Base-by-base conservation (phyloP, 2,888 invertebrate species). In the Pristionchus maxplancki region DNA sequence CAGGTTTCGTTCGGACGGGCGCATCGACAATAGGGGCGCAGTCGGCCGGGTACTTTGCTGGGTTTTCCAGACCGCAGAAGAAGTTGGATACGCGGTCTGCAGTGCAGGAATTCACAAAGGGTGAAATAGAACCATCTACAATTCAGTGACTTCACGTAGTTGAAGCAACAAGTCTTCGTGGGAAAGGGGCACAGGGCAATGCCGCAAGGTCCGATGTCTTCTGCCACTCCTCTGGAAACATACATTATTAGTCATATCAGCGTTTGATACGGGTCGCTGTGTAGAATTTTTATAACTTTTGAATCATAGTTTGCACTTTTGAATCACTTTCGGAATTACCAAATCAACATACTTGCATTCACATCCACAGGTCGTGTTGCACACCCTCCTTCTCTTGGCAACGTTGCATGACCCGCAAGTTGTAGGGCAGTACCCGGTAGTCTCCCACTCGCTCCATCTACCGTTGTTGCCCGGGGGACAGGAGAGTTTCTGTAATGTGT, bases 101-200 rank as follows among this genome's bases (percentile, higher is more conserved):
- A 20, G 67, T 13, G 34, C n/a, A n/a, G n/a, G n/a, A n/a, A n/a
- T n/a, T n/a, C n/a, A n/a, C n/a, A n/a, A n/a, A n/a, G n/a, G n/a
- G n/a, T n/a, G n/a, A n/a, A n/a, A n/a, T n/a, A n/a, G n/a, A n/a
- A n/a, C n/a, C n/a, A 5, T 13, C 9, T 34, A 78, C 78, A 40
- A 40, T 89, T 86, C 11, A 91, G 71, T 82, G 71, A 89, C 83
- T 91, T 91, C 15, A 83, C 87, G 83, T 85, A 92, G 1, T 89
- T 87, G 50, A 88, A 28, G 64, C 92, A 92, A 84, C 92, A 92
- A 4, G 92, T 90, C 37, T 71, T 64, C 11, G 90, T 84, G 17
- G 91, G 92, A 89, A 90, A 92, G 1, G 90, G 87, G 48, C 92
- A 92, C 3, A 91, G 62, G 15, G 64, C 62, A 28, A 64, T 85